Evolutionary conservation across 2,797 vertebrate species (phyloP).

Genomic region (Florisuga fusca): DNA sequence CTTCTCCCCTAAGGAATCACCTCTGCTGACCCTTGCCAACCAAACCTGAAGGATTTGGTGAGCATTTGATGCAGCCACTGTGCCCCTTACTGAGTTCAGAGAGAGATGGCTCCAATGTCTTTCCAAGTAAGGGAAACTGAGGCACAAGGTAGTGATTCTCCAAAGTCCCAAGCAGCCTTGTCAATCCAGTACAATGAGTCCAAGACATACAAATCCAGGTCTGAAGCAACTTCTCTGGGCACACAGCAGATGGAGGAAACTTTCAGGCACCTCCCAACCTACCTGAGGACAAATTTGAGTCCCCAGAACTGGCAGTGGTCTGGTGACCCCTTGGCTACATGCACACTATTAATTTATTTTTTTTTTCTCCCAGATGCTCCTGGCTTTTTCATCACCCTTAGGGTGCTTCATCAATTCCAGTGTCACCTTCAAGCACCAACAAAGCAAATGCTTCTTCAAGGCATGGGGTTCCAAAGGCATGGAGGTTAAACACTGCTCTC

Average conservation of each 20-base stretch:
- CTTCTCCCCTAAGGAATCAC: neutral
- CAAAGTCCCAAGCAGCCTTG: rapidly evolving
- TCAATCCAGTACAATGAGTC: rapidly evolving
- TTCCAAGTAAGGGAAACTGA: neutral
- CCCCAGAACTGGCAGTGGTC: neutral
- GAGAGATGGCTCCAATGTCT: neutral
- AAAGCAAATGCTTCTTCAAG: neutral
- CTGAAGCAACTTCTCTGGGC: neutral
- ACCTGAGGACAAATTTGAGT: rapidly evolving
- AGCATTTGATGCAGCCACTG: neutral
- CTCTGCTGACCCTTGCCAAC: neutral
- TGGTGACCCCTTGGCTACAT: no score
- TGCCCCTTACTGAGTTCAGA: neutral
- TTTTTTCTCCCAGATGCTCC: neutral
- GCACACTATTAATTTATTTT: neutral
- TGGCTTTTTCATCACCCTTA: neutral
- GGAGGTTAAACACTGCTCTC: neutral
- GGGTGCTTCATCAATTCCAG: neutral
- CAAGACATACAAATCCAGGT: rapidly evolving
- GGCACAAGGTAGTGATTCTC: neutral
- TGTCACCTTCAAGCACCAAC: rapidly evolving
- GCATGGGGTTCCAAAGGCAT: rapidly evolving
- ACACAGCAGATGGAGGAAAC: neutral
- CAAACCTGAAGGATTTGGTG: rapidly evolving
- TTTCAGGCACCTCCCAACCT: neutral